Evolutionary conservation across 1,140 invertebrate genomes (phyloP), one percentile per base, ranked within the genome.

Genomic region (Tetragonula clypearis): DNA sequence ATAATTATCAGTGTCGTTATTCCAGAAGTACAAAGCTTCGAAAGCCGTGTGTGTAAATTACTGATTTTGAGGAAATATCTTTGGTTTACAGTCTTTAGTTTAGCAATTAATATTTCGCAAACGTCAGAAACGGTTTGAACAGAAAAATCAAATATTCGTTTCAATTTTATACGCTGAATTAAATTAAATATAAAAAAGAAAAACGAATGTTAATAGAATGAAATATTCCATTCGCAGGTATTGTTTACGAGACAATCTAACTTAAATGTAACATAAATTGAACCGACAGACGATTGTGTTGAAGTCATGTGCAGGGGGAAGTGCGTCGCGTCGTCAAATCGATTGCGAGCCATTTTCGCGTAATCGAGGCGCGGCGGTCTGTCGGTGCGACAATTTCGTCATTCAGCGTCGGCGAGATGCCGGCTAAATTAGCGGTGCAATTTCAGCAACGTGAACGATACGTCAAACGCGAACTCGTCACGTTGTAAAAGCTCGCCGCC

Each of bases 381-480:
- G 35, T 35, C 2, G 58, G 41, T 11, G 30, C 30, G 74, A 76
- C 74, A 55, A 77, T 77, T 77, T 65, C 58, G 35, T 65, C 75
- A 62, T 62, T 62, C 23, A 41, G 11, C 35, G 23, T 62, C 17
- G 75, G 41, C 58, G 58, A 77, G 58, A 62, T 26, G 75, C n/a
- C 23, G 30, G 55, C 8, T 58, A 53, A 81, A 81, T 53, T 81
- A 62, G 35, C 79, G 35, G 5, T 53, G 79, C n/a, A 81, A 81
- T 81, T 62, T 81, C n/a, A 73, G 19, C 19, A 8, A 14, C 69
- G n/a, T 6, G n/a, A 30, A 73, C 53, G 79, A 81, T 73, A 81
- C 79, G 69, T 81, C 79, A 81, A 80, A 71, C 56, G n/a, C 17
- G 55, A 53, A 15, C 79, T 81, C 56, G 79, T 81, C 69, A 30